Evolutionary conservation across 2,113 vertebrate species (phyloP).

Genomic region (Cacatua alba): DNA sequence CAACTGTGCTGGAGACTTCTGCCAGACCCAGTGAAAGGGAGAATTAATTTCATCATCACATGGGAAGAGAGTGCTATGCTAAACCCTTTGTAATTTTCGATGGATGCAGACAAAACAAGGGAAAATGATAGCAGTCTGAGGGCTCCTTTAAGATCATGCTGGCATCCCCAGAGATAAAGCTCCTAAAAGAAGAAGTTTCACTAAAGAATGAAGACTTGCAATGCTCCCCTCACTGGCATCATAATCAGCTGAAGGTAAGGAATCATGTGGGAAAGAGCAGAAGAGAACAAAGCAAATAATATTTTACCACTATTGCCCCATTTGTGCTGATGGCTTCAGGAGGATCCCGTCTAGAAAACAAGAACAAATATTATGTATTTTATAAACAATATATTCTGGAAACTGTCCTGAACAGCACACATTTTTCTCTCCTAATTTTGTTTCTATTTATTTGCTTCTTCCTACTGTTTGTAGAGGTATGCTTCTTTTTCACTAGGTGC

Average conservation of each 20-base stretch:
- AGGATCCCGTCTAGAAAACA: conserved; percentile 37
- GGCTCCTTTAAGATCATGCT: background rate
- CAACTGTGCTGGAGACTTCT: background rate
- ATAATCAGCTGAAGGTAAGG: background rate
- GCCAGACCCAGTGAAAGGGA: background rate
- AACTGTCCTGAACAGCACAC: background rate
- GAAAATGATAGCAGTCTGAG: background rate
- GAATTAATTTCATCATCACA: background rate
- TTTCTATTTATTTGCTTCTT: background rate
- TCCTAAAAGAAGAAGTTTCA: background rate
- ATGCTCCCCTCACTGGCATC: background rate
- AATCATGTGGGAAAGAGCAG: background rate
- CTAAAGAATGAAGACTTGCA: background rate
- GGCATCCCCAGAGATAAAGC: background rate
- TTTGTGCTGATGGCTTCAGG: conserved; percentile 66
- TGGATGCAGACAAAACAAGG: background rate
- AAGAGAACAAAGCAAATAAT: background rate
- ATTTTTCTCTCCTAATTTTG: background rate
- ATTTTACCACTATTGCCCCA: conserved; percentile 63
- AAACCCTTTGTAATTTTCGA: background rate
- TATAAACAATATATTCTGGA: background rate
- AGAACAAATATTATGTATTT: background rate
- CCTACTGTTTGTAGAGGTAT: background rate
- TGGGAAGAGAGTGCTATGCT: background rate
- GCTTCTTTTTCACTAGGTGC: background rate